These are phyloP conservation scores for Diploptera punctata DNA, from an alignment of 2,888 invertebrate genomes.

Conservation along the genomic window DNA sequence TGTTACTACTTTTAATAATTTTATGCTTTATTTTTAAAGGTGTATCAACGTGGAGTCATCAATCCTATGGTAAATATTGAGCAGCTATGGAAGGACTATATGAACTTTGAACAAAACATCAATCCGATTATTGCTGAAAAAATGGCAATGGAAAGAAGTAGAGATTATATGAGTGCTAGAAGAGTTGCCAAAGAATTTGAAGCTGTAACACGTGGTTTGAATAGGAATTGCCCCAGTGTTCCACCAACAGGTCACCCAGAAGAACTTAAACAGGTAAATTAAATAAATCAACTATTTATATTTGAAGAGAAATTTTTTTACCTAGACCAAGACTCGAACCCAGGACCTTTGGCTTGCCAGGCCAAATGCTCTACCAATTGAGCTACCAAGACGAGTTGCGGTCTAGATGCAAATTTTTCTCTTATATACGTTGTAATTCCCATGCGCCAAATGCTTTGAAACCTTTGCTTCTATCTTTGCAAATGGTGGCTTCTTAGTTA, in stretches of 20 bases:
- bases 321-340: too few species aligned
- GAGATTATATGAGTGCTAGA: conserved; percentile 97
- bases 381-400: too few species aligned
- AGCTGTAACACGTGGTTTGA: conserved; percentile 91
- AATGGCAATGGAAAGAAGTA: conserved; percentile 94
- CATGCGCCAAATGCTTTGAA: too few species aligned
- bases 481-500: too few species aligned
- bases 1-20: neutral
- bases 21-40: conserved; percentile 48
- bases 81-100: conserved; percentile 97
- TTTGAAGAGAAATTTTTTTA: too few species aligned
- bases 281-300: too few species aligned
- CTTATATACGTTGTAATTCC: too few species aligned
- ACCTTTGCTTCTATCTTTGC: too few species aligned
- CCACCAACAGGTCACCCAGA: conserved; percentile 93
- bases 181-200: conserved; percentile 97
- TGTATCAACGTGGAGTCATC: conserved; percentile 94
- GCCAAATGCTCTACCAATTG: too few species aligned
- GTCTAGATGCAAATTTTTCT: too few species aligned
- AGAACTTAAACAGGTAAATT: conserved; percentile 92
- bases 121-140: conserved; percentile 93
- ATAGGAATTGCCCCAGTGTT: conserved; percentile 93
- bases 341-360: too few species aligned
- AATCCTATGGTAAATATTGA: conserved; percentile 98
- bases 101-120: conserved; percentile 93